phyloP scores from a whole-genome alignment of 2,797 vertebrate genomes.

The Hypotaenidia okinawae region DNA sequence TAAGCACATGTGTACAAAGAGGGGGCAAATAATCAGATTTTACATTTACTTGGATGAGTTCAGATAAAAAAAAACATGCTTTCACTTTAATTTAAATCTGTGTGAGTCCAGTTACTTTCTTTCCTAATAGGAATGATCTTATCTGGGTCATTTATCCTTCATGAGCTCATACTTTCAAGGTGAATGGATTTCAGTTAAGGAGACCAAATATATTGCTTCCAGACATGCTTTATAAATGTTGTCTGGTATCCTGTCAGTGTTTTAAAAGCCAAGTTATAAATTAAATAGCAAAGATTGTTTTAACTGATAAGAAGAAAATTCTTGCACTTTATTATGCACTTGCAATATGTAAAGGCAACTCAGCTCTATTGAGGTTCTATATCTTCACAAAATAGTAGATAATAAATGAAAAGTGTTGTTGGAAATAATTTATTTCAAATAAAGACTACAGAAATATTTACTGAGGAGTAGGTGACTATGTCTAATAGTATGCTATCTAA shows the following conservation, averaged over 20 bases:
- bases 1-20: not conserved
- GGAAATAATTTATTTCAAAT: slow-evolving; percentile 18
- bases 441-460: not conserved
- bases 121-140: slow-evolving; percentile 70
- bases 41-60: not conserved
- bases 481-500: not conserved
- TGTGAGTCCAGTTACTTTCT: slow-evolving; percentile 25
- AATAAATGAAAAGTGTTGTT: not conserved
- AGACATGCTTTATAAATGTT: slow-evolving; percentile 65
- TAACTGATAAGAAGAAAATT: slow-evolving; percentile 44
- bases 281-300: slow-evolving; percentile 65
- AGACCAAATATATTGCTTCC: slow-evolving; percentile 66
- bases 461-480: not conserved
- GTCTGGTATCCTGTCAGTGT: slow-evolving; percentile 18
- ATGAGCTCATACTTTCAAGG: slow-evolving; percentile 68
- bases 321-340: slow-evolving; percentile 31
- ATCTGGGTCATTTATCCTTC: slow-evolving; percentile 62
- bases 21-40: not conserved
- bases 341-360: not conserved
- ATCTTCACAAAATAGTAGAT: not conserved
- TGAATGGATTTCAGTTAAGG: slow-evolving; percentile 65
- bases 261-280: slow-evolving; percentile 66
- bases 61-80: slow-evolving; percentile 27
- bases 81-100: slow-evolving; percentile 57
- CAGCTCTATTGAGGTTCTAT: not conserved